Evolutionary conservation across 2,888 invertebrate genomes (phyloP), one percentile per base, ranked within the genome.

Genomic region (Euclidia mi): DNA sequence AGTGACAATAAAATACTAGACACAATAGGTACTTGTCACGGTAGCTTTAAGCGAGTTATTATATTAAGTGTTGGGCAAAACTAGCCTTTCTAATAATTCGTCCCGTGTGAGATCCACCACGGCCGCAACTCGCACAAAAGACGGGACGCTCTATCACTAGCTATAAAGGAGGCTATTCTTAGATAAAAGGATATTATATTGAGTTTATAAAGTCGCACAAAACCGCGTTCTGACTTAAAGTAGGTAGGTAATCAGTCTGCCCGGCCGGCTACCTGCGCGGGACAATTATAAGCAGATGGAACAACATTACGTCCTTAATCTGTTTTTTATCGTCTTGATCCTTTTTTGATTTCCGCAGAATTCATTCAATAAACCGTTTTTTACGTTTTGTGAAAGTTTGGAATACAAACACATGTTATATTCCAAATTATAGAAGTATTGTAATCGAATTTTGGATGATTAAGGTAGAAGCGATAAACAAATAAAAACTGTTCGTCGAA

Each of bases 281-380:
- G 15, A 42, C 32, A 25, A 42, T 49, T 49, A 11, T 14, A 49
- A 25, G 12, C 41, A 34, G 17, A 37, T 47, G 47, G 17, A 9
- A 1, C 37, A 17, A 37, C 9, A 2, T 44, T 17, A 44, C 14
- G 34, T n/a, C 20, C 32, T 7, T 10, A 34, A 6, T 20, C 12
- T 34, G 7, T 31, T 31, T 43, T 34, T 10, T 43, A 18, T 12
- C 10, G n/a, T 37, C n/a, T 17, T 14, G 9, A 10, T 37, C 10
- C 17, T 17, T 37, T 35, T 37, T 37, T 17, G 9, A 17, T 17
- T 3, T 35, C 11, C 15, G n/a, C 35, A 35, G 35, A 35, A 35
- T 6, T 35, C 2, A 17, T 10, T 10, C 6, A 14, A 14, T n/a
- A n/a, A n/a, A n/a, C n/a, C n/a, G 6, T 20, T 20, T 20, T 20